Percentiles rank a stretch among this genome's conserved stretches.
phyloP scores from a whole-genome alignment of 2,797 vertebrate species.

The Paratrypauchen microcephalus region DNA sequence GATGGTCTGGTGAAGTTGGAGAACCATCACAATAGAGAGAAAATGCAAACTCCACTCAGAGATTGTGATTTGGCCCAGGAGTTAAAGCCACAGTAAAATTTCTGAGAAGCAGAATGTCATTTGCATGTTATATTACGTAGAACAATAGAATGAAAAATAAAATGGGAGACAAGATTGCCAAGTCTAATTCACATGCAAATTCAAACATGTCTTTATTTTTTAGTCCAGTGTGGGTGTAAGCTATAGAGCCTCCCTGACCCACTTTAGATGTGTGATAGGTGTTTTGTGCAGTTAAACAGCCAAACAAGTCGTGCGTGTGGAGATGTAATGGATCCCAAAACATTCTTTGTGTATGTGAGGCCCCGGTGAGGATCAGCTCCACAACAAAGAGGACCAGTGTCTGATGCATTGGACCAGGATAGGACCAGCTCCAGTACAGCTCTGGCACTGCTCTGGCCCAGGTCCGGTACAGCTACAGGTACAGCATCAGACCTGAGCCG shows the following conservation, averaged over 20 bases:
- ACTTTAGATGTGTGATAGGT: constrained; percentile 67
- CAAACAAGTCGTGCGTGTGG: constrained; percentile 67
- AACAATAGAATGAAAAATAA: not conserved
- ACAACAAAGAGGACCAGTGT: constrained; percentile 77
- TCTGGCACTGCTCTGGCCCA: constrained; percentile 20
- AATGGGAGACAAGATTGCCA: not conserved
- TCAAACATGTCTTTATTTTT: not conserved
- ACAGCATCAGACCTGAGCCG: constrained; percentile 31
- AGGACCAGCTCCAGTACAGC: constrained; percentile 41
- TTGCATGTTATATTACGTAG: not conserved
- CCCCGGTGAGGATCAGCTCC: constrained; percentile 67
- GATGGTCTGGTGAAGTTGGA: not conserved
- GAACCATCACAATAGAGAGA: not conserved
- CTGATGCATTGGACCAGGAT: constrained; percentile 56
- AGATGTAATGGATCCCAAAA: constrained; percentile 69
- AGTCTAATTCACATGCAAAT: not conserved
- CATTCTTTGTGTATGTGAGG: constrained; percentile 73
- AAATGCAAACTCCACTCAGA: not conserved
- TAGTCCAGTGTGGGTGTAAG: not conserved
- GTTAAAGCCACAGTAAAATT: not conserved
- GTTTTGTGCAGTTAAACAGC: constrained; percentile 64
- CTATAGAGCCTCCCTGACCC: constrained; percentile 46
- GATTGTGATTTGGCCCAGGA: not conserved
- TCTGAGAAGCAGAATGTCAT: not conserved
- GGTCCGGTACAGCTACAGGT: constrained; percentile 10